These are phyloP conservation scores for Isoperla grammatica DNA, from an alignment of 2,888 invertebrate genomes.

Conservation along the genomic window DNA sequence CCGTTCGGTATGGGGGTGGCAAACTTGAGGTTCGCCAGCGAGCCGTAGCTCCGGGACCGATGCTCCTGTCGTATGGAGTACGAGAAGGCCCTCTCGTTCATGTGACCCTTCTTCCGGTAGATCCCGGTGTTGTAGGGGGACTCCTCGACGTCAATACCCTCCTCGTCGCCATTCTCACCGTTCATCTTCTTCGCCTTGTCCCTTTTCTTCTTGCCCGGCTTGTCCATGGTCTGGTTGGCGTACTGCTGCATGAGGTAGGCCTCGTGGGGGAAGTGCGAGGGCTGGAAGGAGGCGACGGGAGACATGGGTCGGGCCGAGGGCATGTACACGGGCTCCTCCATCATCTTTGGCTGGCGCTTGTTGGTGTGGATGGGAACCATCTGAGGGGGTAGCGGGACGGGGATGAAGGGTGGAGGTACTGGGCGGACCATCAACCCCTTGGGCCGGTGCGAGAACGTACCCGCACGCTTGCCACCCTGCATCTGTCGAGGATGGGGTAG, in stretches of 20 bases:
- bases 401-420: constrained; percentile 35
- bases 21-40: constrained; percentile 85
- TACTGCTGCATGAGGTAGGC: constrained; percentile 55
- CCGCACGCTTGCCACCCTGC: constrained; percentile 29
- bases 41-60: constrained; percentile 86
- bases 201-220: constrained; percentile 38
- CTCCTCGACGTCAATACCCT: constrained; percentile 39
- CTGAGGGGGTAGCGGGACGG: constrained; percentile 44
- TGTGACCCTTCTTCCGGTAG: constrained; percentile 83
- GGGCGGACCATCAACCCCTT: constrained; percentile 26
- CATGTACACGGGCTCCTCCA: constrained; percentile 51
- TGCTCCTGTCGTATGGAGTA: constrained; percentile 93
- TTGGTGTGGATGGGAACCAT: constrained; percentile 39
- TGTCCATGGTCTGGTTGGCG: constrained; percentile 44
- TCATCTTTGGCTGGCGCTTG: constrained; percentile 41
- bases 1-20: constrained; percentile 52
- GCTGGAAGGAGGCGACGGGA: constrained; percentile 56
- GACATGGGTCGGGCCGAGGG: constrained; percentile 51
- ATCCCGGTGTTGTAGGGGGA: constrained; percentile 74
- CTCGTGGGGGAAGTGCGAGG: constrained; percentile 53
- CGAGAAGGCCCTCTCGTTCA: constrained; percentile 89
- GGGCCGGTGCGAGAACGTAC: constrained; percentile 32
- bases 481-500: constrained; percentile 32
- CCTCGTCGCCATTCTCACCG: constrained; percentile 35
- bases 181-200: constrained; percentile 34